Percentiles rank a stretch among this genome's conserved stretches.
Conservation (phyloP, 2,113 vertebrate species). For the Lethenteron reissneri region DNA sequence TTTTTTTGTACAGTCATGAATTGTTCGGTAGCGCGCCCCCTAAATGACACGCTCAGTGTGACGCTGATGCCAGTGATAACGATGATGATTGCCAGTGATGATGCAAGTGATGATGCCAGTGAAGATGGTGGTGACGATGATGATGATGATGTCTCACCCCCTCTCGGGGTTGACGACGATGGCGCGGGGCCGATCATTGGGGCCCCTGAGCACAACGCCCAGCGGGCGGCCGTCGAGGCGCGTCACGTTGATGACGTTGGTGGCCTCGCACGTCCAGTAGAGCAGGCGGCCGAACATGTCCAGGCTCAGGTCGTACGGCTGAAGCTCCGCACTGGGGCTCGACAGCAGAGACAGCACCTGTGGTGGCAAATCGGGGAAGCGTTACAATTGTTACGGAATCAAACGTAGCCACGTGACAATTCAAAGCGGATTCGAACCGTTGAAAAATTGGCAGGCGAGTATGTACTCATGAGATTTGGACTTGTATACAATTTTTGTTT, state of each 20-base stretch:
- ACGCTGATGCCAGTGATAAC: too few relatives aligned
- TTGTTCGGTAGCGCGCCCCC: too few relatives aligned
- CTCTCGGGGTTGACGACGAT: constrained; percentile 60
- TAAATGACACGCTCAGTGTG: too few relatives aligned
- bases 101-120: too few relatives aligned
- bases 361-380: constrained; percentile 24
- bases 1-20: too few relatives aligned
- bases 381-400: too few relatives aligned
- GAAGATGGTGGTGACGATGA: background rate
- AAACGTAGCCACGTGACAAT: too few relatives aligned
- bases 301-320: constrained; percentile 67
- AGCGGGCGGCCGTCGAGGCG: constrained; percentile 38
- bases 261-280: constrained; percentile 78
- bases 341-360: constrained; percentile 66
- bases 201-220: constrained; percentile 58
- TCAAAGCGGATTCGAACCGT: too few relatives aligned
- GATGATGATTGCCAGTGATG: too few relatives aligned
- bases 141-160: constrained; percentile 29
- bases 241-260: constrained; percentile 59
- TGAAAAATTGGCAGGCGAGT: too few relatives aligned
- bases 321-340: constrained; percentile 34
- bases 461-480: too few relatives aligned
- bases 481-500: too few relatives aligned
- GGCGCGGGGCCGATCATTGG: constrained; percentile 50
- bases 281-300: constrained; percentile 61